Evolutionary conservation across 2,888 invertebrate genomes (phyloP).

Genomic region (Ormyrus pomaceus): DNA sequence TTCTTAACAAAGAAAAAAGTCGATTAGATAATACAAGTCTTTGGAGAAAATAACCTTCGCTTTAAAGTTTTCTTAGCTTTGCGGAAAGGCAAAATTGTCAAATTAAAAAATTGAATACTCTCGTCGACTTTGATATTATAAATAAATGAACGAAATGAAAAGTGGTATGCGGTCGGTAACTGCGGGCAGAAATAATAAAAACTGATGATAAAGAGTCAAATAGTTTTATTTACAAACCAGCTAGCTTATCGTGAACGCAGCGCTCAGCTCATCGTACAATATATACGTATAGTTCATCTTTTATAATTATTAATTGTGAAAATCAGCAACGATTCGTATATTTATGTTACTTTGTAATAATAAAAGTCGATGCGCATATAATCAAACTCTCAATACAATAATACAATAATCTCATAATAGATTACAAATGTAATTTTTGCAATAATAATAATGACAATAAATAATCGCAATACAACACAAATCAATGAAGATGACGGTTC

Average conservation of each 20-base stretch:
- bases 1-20: too few relatives aligned
- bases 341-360: conserved; percentile 49
- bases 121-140: too few relatives aligned
- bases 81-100: too few relatives aligned
- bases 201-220: conserved; percentile 71
- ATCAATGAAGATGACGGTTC: conserved; percentile 10
- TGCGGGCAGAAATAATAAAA: conserved; percentile 12
- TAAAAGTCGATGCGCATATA: conserved; percentile 38
- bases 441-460: conserved; percentile 53
- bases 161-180: too few relatives aligned
- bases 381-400: conserved; percentile 45
- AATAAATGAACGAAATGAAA: too few relatives aligned
- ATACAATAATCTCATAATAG: conserved; percentile 50
- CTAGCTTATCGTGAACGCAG: conserved; percentile 73
- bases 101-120: too few relatives aligned
- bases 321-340: conserved; percentile 51
- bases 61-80: too few relatives aligned
- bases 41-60: too few relatives aligned
- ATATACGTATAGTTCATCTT: conserved; percentile 54
- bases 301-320: conserved; percentile 55
- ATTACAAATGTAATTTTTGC: conserved; percentile 50
- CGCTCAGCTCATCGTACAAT: conserved; percentile 70
- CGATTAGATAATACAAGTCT: too few relatives aligned
- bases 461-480: conserved; percentile 16
- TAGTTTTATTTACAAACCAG: conserved; percentile 76